Percentiles rank a stretch among this genome's conserved stretches.
Conservation (phyloP, 2,888 invertebrate species). For the Metalampra italica region DNA sequence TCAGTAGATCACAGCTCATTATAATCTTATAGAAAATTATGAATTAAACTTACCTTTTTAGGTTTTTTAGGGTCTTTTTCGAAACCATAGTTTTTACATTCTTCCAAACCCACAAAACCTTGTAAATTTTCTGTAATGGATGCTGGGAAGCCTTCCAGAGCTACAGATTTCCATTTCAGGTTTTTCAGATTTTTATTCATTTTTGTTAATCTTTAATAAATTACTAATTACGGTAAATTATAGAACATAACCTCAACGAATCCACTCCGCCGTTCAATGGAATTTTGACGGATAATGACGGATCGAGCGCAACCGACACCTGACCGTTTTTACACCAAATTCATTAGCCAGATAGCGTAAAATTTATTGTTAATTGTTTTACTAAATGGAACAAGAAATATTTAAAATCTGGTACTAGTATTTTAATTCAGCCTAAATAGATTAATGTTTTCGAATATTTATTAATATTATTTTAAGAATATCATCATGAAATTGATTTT, state of each 20-base stretch:
- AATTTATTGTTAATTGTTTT: too few species aligned
- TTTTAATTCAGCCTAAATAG: too few species aligned
- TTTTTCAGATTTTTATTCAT: conserved; percentile 63
- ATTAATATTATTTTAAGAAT: too few species aligned
- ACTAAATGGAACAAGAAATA: too few species aligned
- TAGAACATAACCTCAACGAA: neutral
- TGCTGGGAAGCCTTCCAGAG: conserved; percentile 77
- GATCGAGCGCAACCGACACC: too few species aligned
- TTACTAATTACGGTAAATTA: neutral
- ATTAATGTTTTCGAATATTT: too few species aligned
- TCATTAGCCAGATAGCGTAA: too few species aligned
- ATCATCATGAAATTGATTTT: too few species aligned
- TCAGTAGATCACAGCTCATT: neutral
- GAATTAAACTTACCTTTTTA: conserved; percentile 44
- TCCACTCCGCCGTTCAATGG: too few species aligned
- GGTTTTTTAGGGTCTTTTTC: conserved; percentile 53
- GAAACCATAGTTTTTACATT: conserved; percentile 83
- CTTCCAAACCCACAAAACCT: conserved; percentile 87
- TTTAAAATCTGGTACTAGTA: too few species aligned
- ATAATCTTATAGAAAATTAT: neutral
- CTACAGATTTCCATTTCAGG: conserved; percentile 81
- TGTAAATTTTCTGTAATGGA: conserved; percentile 71
- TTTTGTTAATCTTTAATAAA: conserved; percentile 9
- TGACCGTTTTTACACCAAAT: too few species aligned
- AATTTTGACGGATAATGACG: too few species aligned